phyloP scores from a whole-genome alignment of 2,888 invertebrate genomes.

The Acrobasis consociella region DNA sequence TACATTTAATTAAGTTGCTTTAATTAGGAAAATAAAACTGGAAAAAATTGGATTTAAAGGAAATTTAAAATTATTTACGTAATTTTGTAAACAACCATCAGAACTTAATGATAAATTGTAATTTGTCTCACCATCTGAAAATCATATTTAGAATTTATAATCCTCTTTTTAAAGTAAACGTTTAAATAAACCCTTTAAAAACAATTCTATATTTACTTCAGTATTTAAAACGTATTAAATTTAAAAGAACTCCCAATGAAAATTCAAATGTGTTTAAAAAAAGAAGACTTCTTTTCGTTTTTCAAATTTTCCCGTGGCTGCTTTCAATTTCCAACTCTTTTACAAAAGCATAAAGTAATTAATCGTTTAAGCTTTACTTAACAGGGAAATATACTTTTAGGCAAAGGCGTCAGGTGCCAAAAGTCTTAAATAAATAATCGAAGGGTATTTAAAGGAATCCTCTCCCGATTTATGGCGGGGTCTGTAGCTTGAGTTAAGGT shows the following conservation, averaged over 20 bases:
- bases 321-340: slow-evolving; percentile 30
- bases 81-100: too few species aligned
- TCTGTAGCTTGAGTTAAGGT: slow-evolving; percentile 18
- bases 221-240: not conserved
- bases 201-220: not conserved
- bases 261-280: slow-evolving; percentile 6
- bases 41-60: too few species aligned
- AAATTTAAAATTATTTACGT: too few species aligned
- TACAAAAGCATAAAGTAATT: slow-evolving; percentile 29
- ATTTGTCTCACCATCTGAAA: too few species aligned
- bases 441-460: slow-evolving; percentile 62
- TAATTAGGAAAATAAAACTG: too few species aligned
- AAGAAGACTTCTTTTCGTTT: slow-evolving; percentile 12
- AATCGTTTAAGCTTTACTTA: slow-evolving; percentile 1
- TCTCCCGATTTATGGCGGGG: slow-evolving; percentile 63
- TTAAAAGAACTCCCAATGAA: not conserved
- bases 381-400: slow-evolving; percentile 10
- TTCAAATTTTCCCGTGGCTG: not conserved
- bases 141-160: too few species aligned
- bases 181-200: not conserved
- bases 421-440: slow-evolving; percentile 77
- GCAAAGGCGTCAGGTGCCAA: slow-evolving; percentile 68
- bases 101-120: too few species aligned
- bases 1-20: too few species aligned
- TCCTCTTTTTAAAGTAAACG: too few species aligned